phyloP scores from a whole-genome alignment of 2,888 invertebrate species.

The Cylloceria caligata region DNA sequence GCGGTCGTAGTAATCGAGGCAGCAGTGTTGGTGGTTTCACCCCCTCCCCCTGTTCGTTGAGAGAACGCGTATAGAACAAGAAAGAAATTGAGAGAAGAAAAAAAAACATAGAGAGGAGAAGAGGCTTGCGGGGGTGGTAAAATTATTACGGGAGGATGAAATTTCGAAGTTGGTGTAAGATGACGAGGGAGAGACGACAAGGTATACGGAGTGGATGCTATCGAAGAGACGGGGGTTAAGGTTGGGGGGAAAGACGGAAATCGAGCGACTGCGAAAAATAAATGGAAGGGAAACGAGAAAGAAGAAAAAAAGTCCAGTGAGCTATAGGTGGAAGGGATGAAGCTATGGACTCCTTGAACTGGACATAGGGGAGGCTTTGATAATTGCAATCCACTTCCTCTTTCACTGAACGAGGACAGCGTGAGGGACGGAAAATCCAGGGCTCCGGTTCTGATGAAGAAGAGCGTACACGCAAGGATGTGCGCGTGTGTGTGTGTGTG shows the following conservation, averaged over 20 bases:
- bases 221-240: slow-evolving; percentile 64
- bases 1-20: slow-evolving; percentile 37
- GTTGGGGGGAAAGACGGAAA: slow-evolving; percentile 54
- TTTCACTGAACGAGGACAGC: slow-evolving; percentile 72
- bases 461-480: slow-evolving; percentile 66
- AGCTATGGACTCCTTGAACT: slow-evolving; percentile 40
- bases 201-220: slow-evolving; percentile 19
- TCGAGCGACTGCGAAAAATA: slow-evolving; percentile 62
- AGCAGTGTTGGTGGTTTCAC: slow-evolving; percentile 48
- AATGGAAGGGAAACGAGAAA: slow-evolving; percentile 43
- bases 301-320: slow-evolving; percentile 60
- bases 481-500: not conserved
- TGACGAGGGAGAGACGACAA: slow-evolving; percentile 71
- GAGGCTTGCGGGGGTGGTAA: slow-evolving; percentile 68
- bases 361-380: slow-evolving; percentile 78
- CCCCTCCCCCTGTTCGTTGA: not conserved
- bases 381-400: slow-evolving; percentile 83
- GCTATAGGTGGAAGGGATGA: slow-evolving; percentile 41
- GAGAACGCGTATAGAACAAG: slow-evolving; percentile 24
- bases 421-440: slow-evolving; percentile 51
- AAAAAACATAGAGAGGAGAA: slow-evolving; percentile 40
- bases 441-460: slow-evolving; percentile 75
- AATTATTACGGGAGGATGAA: slow-evolving; percentile 82
- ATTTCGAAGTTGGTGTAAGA: slow-evolving; percentile 81
- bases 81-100: slow-evolving; percentile 39